A percentile compares a stretch with the other conserved stretches of the same genome.
Evolutionary conservation across 2,888 invertebrate species (phyloP).

Genomic region (Oligia strigilis): DNA sequence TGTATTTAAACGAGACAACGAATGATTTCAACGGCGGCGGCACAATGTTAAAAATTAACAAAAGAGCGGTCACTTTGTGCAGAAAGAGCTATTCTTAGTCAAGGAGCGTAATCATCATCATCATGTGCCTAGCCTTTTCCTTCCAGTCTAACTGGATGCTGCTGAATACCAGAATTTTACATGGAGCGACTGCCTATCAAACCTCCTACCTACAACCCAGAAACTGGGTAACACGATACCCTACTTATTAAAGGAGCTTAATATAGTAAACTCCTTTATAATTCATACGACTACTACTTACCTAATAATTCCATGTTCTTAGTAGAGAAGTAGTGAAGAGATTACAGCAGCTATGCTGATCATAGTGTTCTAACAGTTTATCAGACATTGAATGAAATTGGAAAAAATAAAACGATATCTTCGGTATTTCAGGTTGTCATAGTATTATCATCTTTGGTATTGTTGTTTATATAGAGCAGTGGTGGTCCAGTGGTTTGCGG

Average conservation of each 20-base stretch:
- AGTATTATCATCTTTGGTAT: slow-evolving; percentile 11
- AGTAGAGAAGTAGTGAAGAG: neutral
- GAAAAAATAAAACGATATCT: neutral
- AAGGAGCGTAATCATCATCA: neutral
- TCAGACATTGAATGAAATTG: neutral
- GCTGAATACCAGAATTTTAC: neutral
- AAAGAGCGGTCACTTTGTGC: neutral
- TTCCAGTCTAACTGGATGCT: neutral
- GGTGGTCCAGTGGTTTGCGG: too few relatives aligned
- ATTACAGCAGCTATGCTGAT: neutral
- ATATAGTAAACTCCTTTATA: neutral
- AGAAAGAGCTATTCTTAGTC: neutral
- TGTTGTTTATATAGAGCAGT: neutral
- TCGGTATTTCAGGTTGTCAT: neutral
- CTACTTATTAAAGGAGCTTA: neutral
- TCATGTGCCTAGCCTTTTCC: neutral
- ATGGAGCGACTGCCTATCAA: neutral
- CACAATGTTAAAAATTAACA: neutral
- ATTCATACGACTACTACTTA: neutral
- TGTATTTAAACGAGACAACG: neutral
- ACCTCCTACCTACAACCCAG: neutral
- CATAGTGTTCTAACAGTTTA: neutral
- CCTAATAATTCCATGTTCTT: neutral
- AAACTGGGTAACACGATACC: neutral
- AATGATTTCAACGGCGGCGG: too few relatives aligned